Conservation (phyloP, 1,140 invertebrate species). For the Tribolium madens region DNA sequence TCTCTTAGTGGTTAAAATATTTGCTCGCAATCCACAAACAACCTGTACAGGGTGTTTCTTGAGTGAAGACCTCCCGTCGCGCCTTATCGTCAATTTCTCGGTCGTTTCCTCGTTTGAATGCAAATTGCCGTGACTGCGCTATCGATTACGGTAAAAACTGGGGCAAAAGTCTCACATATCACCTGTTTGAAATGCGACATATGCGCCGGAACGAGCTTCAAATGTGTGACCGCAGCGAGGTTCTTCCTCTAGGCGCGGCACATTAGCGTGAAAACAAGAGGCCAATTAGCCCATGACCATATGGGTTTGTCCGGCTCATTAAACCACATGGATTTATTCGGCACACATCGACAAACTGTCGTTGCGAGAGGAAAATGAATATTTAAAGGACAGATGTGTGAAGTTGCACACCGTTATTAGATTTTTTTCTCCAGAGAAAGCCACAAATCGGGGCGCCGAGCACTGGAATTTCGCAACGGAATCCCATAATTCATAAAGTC, state of each 20-base stretch:
- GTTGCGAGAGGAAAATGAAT: slow-evolving; percentile 8
- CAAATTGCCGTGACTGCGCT: slow-evolving; percentile 24
- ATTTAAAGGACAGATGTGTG: neutral
- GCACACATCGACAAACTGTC: slow-evolving; percentile 1
- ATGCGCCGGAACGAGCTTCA: neutral
- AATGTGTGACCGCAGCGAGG: neutral
- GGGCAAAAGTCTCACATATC: slow-evolving; percentile 35
- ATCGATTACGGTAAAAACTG: slow-evolving; percentile 26
- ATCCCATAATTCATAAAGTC: neutral
- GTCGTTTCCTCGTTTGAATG: slow-evolving; percentile 25
- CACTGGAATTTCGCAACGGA: neutral
- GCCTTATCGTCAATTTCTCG: too few species aligned
- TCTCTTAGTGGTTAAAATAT: too few species aligned
- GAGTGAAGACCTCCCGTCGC: too few species aligned
- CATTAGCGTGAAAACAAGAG: slow-evolving; percentile 1
- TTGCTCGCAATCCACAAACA: too few species aligned
- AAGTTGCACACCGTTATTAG: neutral
- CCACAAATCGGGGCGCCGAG: neutral
- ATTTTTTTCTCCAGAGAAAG: neutral
- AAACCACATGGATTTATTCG: neutral
- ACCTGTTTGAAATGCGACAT: slow-evolving; percentile 23
- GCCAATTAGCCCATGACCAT: slow-evolving; percentile 10
- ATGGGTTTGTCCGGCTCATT: slow-evolving; percentile 22
- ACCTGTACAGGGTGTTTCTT: too few species aligned
- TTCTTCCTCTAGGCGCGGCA: slow-evolving; percentile 9